These are phyloP conservation scores for Corythornis cristatus DNA, from an alignment of 2,113 vertebrate species.

Conservation along the genomic window DNA sequence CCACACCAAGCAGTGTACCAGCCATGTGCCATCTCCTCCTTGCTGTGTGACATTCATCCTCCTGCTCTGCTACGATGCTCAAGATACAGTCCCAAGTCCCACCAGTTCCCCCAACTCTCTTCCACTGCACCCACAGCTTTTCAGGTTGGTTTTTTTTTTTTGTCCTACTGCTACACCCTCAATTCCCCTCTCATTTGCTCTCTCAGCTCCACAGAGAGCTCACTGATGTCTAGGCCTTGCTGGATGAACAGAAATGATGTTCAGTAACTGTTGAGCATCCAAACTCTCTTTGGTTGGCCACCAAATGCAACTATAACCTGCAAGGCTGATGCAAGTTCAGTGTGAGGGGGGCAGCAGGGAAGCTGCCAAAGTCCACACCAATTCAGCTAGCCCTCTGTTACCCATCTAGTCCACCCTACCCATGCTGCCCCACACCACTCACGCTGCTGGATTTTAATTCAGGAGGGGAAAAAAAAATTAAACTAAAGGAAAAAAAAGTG, in stretches of 20 bases:
- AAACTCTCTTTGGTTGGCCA: background rate
- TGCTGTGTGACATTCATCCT: background rate
- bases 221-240: fast-evolving
- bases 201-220: background rate
- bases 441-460: background rate
- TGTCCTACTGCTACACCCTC: background rate
- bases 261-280: background rate
- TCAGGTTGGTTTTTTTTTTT: too few relatives aligned
- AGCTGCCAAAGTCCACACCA: background rate
- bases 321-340: background rate
- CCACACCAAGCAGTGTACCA: background rate
- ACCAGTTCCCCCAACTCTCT: background rate
- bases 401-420: background rate
- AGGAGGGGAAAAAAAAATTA: background rate
- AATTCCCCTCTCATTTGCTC: background rate
- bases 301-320: background rate
- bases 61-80: fast-evolving
- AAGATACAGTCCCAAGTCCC: too few relatives aligned
- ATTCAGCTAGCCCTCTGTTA: background rate
- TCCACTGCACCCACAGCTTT: background rate
- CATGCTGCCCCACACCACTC: background rate
- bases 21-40: background rate
- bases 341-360: background rate
- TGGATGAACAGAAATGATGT: background rate
- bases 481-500: background rate